Evolutionary conservation across 2,888 invertebrate species (phyloP).

Genomic region (Pharmacophagus antenor): DNA sequence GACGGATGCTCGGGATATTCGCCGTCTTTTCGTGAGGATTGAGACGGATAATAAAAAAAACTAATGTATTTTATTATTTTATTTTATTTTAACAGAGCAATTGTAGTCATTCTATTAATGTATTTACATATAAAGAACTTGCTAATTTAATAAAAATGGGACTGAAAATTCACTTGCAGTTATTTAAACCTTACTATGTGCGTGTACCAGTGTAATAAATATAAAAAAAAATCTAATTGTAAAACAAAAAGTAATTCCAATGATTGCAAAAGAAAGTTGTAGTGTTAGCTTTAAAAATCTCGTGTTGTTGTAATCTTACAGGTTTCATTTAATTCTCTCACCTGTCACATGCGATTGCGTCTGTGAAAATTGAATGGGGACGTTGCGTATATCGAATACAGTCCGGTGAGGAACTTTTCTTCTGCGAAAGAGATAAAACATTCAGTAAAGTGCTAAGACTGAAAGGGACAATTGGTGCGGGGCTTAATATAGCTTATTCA

Average conservation of each 20-base stretch:
- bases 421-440: conserved; percentile 47
- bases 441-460: conserved; percentile 37
- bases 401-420: conserved; percentile 47
- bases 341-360: conserved; percentile 52
- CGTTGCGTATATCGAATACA: conserved; percentile 49
- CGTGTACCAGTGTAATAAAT: too few relatives aligned
- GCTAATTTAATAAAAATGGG: too few relatives aligned
- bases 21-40: too few relatives aligned
- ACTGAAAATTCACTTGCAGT: too few relatives aligned
- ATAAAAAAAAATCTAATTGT: too few relatives aligned
- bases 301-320: conserved; percentile 17
- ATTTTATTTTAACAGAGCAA: too few relatives aligned
- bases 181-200: too few relatives aligned
- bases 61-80: too few relatives aligned
- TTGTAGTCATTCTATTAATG: too few relatives aligned
- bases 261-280: not conserved
- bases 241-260: not conserved
- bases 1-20: too few relatives aligned
- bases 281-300: conserved; percentile 8
- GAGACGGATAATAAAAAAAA: too few relatives aligned
- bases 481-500: conserved; percentile 65
- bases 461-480: conserved; percentile 43
- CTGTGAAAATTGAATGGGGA: conserved; percentile 53
- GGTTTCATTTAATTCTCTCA: conserved; percentile 43
- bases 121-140: too few relatives aligned